These are phyloP conservation scores for Odocoileus virginianus DNA, from an alignment of 2,113 vertebrate species.

Conservation along the genomic window DNA sequence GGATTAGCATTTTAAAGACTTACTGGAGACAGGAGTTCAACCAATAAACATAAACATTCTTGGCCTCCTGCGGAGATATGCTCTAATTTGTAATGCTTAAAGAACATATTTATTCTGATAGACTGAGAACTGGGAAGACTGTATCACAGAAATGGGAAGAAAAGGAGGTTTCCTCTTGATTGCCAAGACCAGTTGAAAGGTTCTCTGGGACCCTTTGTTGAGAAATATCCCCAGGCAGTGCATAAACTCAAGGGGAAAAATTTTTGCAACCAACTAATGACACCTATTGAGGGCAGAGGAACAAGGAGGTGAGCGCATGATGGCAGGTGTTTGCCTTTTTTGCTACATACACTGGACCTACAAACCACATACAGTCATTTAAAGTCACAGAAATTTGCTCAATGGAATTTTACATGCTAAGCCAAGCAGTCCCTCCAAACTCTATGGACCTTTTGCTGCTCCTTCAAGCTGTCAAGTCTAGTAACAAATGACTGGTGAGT, in stretches of 20 bases:
- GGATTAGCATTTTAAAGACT: conserved; percentile 64
- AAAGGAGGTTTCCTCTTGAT: background rate
- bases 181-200: background rate
- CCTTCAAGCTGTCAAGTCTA: background rate
- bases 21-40: conserved; percentile 29
- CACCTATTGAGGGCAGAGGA: background rate
- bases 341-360: background rate
- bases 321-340: background rate
- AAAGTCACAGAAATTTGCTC: background rate
- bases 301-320: background rate
- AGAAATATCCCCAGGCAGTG: background rate
- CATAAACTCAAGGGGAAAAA: background rate
- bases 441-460: background rate
- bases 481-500: background rate
- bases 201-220: background rate
- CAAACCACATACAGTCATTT: background rate
- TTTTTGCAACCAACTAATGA: background rate
- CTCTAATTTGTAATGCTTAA: conserved; percentile 13
- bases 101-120: background rate
- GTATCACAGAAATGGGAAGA: background rate
- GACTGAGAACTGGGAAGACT: background rate
- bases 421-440: background rate
- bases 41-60: conserved; percentile 34
- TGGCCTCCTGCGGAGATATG: background rate
- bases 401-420: background rate